Evolutionary conservation across 2,888 invertebrate species (phyloP), one percentile per base, ranked within the genome.

Genomic region (Brachyptera putata): DNA sequence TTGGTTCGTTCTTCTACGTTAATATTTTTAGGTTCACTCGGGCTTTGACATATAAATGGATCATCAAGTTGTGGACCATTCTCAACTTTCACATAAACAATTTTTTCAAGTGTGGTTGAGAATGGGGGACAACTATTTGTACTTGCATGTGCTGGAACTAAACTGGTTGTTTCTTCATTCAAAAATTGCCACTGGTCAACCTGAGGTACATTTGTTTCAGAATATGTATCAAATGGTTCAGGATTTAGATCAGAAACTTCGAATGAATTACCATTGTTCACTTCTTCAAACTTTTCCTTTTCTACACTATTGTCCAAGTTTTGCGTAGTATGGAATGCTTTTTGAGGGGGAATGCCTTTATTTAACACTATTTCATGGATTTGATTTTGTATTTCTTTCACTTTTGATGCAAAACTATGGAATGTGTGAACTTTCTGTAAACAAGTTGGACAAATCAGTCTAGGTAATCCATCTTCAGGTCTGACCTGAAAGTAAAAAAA

Each of bases 161-260:
- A 53, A 36, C 18, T 53, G 9, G 34, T 18, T 18, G 53, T 18
- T 18, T 53, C 53, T 2, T 34, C 36, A 36, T 16, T 34, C 34
- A 53, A 53, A 22, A 53, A 53, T 13, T 53, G 34, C 53, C 53
- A 53, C 4, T 53, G 53, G 21, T 53, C 53, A 36, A 18, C 22
- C 34, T 36, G 36, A 16, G 34, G 36, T 18, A 36, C 7, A 22
- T 36, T 53, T 36, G 24, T 16, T 16, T 21, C 53, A 21, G 53
- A 16, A 18, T 22, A 18, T 22, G 34, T 14, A 18, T 36, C 53
- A 18, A 18, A 53, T 18, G 53, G 22, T 11, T 36, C 53, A 2
- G 53, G n/a, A 13, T 41, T 16, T 21, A 5, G 53, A 16, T 18
- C 34, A 3, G 36, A 18, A 36, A 3, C 11, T 16, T 24, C 26